A percentile compares a stretch with the other conserved stretches of the same genome.
These are phyloP conservation scores for Solenodon paradoxus DNA, from an alignment of 2,113 vertebrate species.

Conservation along the genomic window DNA sequence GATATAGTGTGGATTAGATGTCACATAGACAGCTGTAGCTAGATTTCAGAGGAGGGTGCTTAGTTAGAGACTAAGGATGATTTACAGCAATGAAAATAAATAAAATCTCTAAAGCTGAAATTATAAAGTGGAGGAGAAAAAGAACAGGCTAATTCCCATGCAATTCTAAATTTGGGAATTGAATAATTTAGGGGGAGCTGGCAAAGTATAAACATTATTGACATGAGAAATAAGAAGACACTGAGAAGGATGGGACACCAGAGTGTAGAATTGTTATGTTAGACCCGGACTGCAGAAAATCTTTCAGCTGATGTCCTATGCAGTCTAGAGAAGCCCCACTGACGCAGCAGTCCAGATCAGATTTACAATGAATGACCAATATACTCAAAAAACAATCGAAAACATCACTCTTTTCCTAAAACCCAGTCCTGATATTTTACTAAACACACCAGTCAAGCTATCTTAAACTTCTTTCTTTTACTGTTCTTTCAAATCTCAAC, in stretches of 20 bases:
- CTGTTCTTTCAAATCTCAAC: background rate
- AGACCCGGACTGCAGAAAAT: background rate
- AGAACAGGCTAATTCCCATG: background rate
- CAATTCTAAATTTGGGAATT: background rate
- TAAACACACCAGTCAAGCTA: background rate
- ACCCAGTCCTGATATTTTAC: background rate
- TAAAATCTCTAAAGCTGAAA: background rate
- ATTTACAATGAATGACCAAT: background rate
- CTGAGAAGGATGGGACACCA: background rate
- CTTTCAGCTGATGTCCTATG: background rate
- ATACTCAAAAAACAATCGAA: background rate
- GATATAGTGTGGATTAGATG: background rate
- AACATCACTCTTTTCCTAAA: background rate
- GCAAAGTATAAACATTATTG: background rate
- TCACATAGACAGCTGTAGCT: too few species aligned
- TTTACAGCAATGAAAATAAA: background rate
- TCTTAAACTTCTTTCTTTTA: background rate
- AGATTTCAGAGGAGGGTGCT: background rate
- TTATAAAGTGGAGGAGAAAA: background rate
- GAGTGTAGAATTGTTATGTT: background rate
- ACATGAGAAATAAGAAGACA: background rate
- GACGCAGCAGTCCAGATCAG: background rate
- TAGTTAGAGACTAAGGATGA: background rate
- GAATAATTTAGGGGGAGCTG: too few species aligned
- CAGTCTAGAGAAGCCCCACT: background rate